Evolutionary conservation across 2,797 vertebrate genomes (phyloP).

Genomic region (Betta splendens): DNA sequence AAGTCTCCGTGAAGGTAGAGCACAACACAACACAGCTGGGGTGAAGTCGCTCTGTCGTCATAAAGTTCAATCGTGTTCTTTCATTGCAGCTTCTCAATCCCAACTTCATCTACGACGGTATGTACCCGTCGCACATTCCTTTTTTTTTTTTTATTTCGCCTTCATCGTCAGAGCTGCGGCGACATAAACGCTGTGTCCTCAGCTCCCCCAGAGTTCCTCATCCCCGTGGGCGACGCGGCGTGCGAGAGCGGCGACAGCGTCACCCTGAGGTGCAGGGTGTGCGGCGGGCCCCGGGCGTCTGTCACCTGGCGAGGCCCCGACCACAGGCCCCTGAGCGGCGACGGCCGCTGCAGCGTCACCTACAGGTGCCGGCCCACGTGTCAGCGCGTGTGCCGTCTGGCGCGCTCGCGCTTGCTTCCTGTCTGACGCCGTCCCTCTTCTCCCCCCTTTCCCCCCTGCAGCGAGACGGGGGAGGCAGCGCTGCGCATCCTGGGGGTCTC

Average conservation of each 20-base stretch:
- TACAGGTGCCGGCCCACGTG: slow-evolving; percentile 88
- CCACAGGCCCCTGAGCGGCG: slow-evolving; percentile 87
- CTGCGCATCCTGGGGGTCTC: slow-evolving; percentile 88
- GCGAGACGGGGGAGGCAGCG: slow-evolving; percentile 91
- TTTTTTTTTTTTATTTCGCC: no score
- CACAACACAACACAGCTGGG: background rate
- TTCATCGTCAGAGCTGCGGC: no score
- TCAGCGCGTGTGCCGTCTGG: no score
- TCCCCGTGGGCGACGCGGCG: slow-evolving; percentile 88
- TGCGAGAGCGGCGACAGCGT: slow-evolving; percentile 93
- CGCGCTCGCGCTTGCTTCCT: no score
- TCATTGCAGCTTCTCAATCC: slow-evolving; percentile 94
- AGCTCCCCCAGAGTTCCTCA: slow-evolving; percentile 94
- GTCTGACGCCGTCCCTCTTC: background rate
- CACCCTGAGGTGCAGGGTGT: slow-evolving; percentile 92
- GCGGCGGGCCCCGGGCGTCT: slow-evolving; percentile 90
- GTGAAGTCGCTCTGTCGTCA: background rate
- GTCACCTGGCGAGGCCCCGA: slow-evolving; percentile 95
- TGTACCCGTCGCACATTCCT: slow-evolving; percentile 45
- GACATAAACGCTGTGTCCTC: slow-evolving; percentile 3
- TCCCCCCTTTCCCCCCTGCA: slow-evolving; percentile 55
- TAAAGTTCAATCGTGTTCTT: slow-evolving; percentile 19
- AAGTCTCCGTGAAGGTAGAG: slow-evolving; percentile 96
- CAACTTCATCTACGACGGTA: slow-evolving; percentile 97
- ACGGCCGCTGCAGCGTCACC: slow-evolving; percentile 88